phyloP scores from a whole-genome alignment of 1,140 invertebrate species.

The Cydia fagiglandana region DNA sequence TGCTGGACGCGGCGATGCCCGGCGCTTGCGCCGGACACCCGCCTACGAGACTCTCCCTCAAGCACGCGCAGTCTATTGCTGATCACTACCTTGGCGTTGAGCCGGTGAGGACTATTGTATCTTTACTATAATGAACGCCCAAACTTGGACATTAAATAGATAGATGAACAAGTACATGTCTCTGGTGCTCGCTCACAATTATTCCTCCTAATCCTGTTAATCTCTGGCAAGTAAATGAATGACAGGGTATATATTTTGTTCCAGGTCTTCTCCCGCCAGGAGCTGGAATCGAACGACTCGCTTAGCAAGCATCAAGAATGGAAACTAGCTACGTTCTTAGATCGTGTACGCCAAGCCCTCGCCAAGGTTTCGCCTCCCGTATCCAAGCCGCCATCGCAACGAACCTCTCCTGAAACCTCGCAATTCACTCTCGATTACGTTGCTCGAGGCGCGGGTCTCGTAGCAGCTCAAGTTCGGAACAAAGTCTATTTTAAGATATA shows the following conservation, averaged over 20 bases:
- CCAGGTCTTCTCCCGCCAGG: conserved; percentile 79
- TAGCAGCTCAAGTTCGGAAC: conserved; percentile 76
- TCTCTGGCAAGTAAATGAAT: too few relatives aligned
- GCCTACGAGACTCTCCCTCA: conserved; percentile 74
- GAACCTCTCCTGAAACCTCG: conserved; percentile 52
- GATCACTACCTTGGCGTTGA: conserved; percentile 80
- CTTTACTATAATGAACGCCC: conserved; percentile 1
- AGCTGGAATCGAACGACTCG: conserved; percentile 70
- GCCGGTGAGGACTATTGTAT: conserved; percentile 66
- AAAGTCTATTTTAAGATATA: conserved; percentile 78
- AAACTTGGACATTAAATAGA: not conserved
- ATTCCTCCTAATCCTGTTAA: not conserved
- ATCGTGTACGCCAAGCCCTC: conserved; percentile 72
- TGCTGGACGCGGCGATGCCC: conserved; percentile 78
- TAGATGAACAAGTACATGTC: too few relatives aligned
- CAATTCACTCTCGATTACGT: conserved; percentile 78
- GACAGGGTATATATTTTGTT: conserved; percentile 39
- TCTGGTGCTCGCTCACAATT: not conserved
- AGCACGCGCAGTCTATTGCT: conserved; percentile 80
- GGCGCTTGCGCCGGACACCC: conserved; percentile 80
- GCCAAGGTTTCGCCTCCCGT: conserved; percentile 66
- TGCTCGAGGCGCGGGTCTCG: conserved; percentile 80
- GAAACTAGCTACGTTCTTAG: conserved; percentile 76
- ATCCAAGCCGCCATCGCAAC: conserved; percentile 59
- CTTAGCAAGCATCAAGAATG: conserved; percentile 78